A percentile compares a stretch with the other conserved stretches of the same genome.
Conservation (phyloP, 2,797 vertebrate species). For the Ctenopoma multispine region DNA sequence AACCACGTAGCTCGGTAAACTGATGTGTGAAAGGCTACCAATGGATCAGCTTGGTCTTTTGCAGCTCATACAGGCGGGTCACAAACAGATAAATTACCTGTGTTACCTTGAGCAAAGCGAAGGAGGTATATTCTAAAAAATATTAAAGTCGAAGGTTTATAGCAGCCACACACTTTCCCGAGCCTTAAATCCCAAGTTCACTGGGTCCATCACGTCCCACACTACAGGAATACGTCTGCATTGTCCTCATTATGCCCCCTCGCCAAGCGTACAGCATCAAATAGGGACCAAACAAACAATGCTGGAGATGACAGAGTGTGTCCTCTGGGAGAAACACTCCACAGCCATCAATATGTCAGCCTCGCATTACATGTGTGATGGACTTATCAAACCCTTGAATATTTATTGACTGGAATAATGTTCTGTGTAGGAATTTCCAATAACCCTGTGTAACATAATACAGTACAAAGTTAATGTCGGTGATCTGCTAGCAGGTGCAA, state of each 20-base stretch:
- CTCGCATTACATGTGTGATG: conserved; percentile 46
- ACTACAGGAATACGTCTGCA: neutral
- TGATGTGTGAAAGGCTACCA: conserved; percentile 6
- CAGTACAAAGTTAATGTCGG: conserved; percentile 9
- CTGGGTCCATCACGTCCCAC: neutral
- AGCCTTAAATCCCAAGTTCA: neutral
- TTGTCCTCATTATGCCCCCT: conserved; percentile 22
- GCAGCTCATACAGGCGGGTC: conserved; percentile 11
- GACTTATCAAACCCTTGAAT: conserved; percentile 60
- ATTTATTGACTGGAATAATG: conserved; percentile 37
- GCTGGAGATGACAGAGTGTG: conserved; percentile 27
- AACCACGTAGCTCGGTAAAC: conserved; percentile 5
- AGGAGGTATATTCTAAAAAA: conserved; percentile 3
- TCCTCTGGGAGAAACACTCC: conserved; percentile 27
- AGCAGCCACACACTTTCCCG: neutral
- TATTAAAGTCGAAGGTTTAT: conserved; percentile 17
- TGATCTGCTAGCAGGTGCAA: neutral
- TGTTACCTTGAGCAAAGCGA: conserved; percentile 35
- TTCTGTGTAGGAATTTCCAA: conserved; percentile 43
- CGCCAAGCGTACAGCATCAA: conserved; percentile 1
- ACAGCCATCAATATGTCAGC: conserved; percentile 41
- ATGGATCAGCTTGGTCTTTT: conserved; percentile 18
- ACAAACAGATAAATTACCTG: conserved; percentile 23
- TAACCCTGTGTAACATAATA: neutral
- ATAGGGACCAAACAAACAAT: conserved; percentile 30